Base-by-base conservation (phyloP, 1,140 invertebrate genomes). In the Anastrepha obliqua region DNA sequence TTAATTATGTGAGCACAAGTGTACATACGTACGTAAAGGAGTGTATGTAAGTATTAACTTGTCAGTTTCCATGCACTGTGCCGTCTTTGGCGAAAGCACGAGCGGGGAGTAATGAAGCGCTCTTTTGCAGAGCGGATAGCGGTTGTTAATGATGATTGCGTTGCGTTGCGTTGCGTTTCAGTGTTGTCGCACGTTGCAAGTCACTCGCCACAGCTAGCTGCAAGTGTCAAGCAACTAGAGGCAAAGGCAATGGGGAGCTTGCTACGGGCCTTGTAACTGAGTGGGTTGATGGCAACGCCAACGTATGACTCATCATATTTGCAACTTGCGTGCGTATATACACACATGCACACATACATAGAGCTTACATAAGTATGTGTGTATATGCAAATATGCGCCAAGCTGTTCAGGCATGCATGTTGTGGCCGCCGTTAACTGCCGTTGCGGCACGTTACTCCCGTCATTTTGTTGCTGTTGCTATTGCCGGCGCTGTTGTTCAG, bases 271-370 rank as follows among this genome's bases (percentile, higher is more conserved):
- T 81, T 55, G 6, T 29, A 51, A 81, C 9, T 29, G 74, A 81
- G 44, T 81, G 44, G 74, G 74, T 55, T 81, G 74, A 55, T 55
- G 74, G 44, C 47, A n/a, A 29, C 70, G 44, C 70, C 44, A 78
- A 51, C 47, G 9, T 47, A 29, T 86, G 64, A 60, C 47, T 88
- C 88, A 85, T 89, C 89, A 78, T 88, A 89, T 86, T 89, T 89
- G 51, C 87, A 88, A 62, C 42, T 51, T 15, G n/a, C 78, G 6
- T 81, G 47, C 15, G 17, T 17, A 85, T 9, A 58, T 58, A 11
- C 20, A 70, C 70, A 51, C 5, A 47, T 51, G 29, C 64, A 65
- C 9, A 67, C 17, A 20, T 65, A 29, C 20, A 62, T 62, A n/a
- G 4, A 11, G 7, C 13, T 62, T 55, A 8, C 51, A 55, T 55